Conservation (phyloP, 1,140 invertebrate species). For the Lepidostoma basale region DNA sequence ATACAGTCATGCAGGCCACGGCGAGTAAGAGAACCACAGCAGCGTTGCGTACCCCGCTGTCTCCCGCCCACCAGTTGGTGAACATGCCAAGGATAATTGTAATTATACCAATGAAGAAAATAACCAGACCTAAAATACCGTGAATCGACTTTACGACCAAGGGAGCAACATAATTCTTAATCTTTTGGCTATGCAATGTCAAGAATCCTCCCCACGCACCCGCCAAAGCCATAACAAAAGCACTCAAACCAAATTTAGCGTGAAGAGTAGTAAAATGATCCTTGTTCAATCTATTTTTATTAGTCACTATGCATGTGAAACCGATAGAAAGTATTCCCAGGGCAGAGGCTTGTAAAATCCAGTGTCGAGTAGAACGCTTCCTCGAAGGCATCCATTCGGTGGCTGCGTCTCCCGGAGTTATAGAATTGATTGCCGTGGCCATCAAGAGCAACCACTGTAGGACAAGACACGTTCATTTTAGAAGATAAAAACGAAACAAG, state of each 20-base stretch:
- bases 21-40: conserved; percentile 51
- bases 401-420: conserved; percentile 57
- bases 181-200: conserved; percentile 55
- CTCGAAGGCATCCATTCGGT: conserved; percentile 60
- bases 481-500: too few relatives aligned
- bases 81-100: conserved; percentile 54
- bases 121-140: conserved; percentile 53
- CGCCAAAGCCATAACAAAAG: conserved; percentile 53
- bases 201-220: conserved; percentile 54
- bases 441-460: conserved; percentile 57
- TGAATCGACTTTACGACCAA: conserved; percentile 58
- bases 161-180: conserved; percentile 53
- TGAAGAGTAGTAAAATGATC: conserved; percentile 54
- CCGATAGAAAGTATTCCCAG: conserved; percentile 50
- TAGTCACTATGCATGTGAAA: conserved; percentile 54
- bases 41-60: conserved; percentile 50
- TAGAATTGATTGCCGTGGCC: conserved; percentile 56
- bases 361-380: conserved; percentile 56
- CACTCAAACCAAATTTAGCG: conserved; percentile 55
- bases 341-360: conserved; percentile 54
- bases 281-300: conserved; percentile 53
- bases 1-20: conserved; percentile 53
- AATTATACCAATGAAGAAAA: conserved; percentile 54
- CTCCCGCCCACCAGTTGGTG: conserved; percentile 54
- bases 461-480: too few relatives aligned